phyloP scores from a whole-genome alignment of 2,888 invertebrate species.

The Drosophila greeni region DNA sequence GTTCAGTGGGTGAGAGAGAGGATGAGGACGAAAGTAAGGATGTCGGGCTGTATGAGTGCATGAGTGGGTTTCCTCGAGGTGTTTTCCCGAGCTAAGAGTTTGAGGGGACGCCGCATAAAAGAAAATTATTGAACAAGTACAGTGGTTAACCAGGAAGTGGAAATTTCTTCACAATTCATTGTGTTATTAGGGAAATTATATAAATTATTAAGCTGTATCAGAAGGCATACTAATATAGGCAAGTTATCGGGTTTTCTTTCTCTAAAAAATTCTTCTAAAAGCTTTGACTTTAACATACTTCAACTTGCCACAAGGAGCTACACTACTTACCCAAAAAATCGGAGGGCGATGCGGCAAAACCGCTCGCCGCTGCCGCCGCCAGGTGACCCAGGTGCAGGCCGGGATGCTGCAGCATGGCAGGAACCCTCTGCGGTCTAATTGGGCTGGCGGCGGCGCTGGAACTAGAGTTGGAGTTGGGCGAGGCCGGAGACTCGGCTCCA shows the following conservation, averaged over 20 bases:
- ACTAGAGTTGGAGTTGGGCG: conserved; percentile 80
- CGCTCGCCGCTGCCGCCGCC: conserved; percentile 82
- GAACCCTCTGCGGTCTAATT: conserved; percentile 78
- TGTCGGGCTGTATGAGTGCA: conserved; percentile 9
- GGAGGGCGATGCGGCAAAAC: conserved; percentile 85
- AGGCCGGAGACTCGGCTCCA: conserved; percentile 75
- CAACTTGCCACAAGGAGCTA: background rate
- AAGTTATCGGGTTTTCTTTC: too few relatives aligned
- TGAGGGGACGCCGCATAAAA: conserved; percentile 37
- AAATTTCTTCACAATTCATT: too few relatives aligned
- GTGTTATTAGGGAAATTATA: too few relatives aligned
- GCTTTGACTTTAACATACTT: background rate
- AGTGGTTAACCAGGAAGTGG: too few relatives aligned
- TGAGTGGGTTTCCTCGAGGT: conserved; percentile 61
- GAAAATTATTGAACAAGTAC: background rate
- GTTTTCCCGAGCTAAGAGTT: conserved; percentile 44
- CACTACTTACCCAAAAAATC: conserved; percentile 87
- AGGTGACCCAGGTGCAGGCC: conserved; percentile 82
- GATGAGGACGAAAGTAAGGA: conserved; percentile 1
- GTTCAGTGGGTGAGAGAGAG: conserved; percentile 10
- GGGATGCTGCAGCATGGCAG: conserved; percentile 80
- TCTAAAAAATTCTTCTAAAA: background rate
- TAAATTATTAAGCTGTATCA: too few relatives aligned
- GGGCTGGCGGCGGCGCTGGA: conserved; percentile 81
- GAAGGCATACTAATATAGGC: too few relatives aligned